A percentile compares a stretch with the other conserved stretches of the same genome.
Evolutionary conservation across 2,888 invertebrate genomes (phyloP).

Genomic region (Cyrtodaria siliqua): DNA sequence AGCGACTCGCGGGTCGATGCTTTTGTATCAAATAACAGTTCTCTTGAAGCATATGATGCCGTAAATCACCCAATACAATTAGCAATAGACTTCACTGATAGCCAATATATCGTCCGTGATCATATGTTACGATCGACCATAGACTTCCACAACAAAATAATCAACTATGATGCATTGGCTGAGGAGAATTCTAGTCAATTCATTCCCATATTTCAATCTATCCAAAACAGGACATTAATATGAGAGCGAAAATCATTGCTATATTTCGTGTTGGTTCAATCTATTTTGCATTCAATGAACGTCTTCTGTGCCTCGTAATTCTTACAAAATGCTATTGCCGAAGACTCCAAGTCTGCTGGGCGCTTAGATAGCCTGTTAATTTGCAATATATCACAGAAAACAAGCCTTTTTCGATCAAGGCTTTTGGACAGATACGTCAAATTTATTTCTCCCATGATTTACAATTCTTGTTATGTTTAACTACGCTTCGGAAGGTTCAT

Average conservation of each 20-base stretch:
- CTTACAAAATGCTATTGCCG: conserved; percentile 63
- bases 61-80: conserved; percentile 67
- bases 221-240: conserved; percentile 64
- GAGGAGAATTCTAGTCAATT: conserved; percentile 47
- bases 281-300: conserved; percentile 67
- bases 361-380: conserved; percentile 68
- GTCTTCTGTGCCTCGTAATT: conserved; percentile 59
- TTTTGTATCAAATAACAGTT: conserved; percentile 49
- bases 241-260: conserved; percentile 63
- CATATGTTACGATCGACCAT: conserved; percentile 59
- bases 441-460: conserved; percentile 64
- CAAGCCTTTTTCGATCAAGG: conserved; percentile 62
- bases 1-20: conserved; percentile 22
- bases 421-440: conserved; percentile 65
- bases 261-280: conserved; percentile 65
- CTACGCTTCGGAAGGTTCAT: conserved; percentile 61
- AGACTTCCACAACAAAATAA: conserved; percentile 43
- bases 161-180: conserved; percentile 56
- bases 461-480: conserved; percentile 53
- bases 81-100: conserved; percentile 58
- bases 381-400: conserved; percentile 67
- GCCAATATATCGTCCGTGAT: conserved; percentile 57
- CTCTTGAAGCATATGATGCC: conserved; percentile 41
- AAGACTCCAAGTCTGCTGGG: conserved; percentile 60
- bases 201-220: conserved; percentile 65